Evolutionary conservation across 2,797 vertebrate species (phyloP).

Genomic region (Myotis myotis): DNA sequence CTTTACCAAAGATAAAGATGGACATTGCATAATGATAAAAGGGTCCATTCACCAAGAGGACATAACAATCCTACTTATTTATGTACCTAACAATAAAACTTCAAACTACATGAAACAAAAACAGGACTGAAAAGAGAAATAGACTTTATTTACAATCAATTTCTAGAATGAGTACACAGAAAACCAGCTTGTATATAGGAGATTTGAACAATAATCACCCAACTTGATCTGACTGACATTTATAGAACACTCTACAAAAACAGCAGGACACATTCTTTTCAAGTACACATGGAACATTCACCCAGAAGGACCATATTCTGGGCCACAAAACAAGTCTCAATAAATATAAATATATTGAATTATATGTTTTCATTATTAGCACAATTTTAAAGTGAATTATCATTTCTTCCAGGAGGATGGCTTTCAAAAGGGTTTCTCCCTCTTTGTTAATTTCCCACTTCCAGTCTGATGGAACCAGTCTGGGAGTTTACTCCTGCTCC

Average conservation of each 20-base stretch:
- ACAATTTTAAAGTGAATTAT: neutral
- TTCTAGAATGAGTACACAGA: neutral
- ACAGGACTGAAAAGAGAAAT: conserved; percentile 15
- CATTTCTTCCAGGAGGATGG: neutral
- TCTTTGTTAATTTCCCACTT: neutral
- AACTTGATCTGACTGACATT: too few species aligned
- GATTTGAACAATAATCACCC: too few species aligned
- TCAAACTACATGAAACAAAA: neutral
- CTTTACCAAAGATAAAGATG: neutral
- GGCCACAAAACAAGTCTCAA: neutral
- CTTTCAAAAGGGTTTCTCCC: neutral
- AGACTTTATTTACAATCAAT: neutral
- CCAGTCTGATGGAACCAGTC: neutral
- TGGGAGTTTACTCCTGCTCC: neutral
- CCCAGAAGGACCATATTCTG: too few species aligned
- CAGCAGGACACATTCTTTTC: too few species aligned
- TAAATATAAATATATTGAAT: neutral
- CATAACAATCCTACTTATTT: neutral
- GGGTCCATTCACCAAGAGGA: neutral
- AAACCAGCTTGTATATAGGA: too few species aligned
- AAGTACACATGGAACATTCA: too few species aligned
- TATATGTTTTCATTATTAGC: neutral
- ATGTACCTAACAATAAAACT: neutral
- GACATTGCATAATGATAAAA: neutral
- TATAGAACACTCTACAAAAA: too few species aligned